Conservation (phyloP, 2,797 vertebrate species). For the Propithecus perrieri region DNA sequence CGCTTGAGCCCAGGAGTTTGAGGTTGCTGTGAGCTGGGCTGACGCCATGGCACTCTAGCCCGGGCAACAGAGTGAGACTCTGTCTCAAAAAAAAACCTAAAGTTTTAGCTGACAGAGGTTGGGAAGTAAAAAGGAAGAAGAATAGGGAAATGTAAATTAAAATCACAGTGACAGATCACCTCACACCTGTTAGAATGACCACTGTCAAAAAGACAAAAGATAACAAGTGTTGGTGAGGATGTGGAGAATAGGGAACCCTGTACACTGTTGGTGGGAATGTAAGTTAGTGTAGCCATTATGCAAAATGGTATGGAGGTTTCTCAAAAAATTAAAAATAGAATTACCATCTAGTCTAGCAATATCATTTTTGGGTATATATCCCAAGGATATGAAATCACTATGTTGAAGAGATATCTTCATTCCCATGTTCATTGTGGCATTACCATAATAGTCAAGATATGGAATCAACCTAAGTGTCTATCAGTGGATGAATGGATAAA, state of each 20-base stretch:
- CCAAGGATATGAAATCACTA: background rate
- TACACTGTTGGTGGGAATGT: background rate
- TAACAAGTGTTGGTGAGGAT: background rate
- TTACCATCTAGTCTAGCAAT: background rate
- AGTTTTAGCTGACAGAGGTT: background rate
- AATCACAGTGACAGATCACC: background rate
- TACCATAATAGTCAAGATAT: background rate
- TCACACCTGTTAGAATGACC: background rate
- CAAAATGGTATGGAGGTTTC: background rate
- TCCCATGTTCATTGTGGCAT: background rate
- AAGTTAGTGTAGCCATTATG: background rate
- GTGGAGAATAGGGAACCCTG: background rate
- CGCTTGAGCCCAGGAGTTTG: too few relatives aligned
- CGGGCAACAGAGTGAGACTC: too few relatives aligned
- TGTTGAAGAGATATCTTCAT: background rate
- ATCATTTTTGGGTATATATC: background rate
- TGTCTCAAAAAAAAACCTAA: background rate
- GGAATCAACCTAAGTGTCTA: background rate
- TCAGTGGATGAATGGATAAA: background rate
- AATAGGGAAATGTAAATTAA: background rate
- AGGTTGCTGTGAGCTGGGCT: too few relatives aligned
- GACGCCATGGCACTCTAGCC: too few relatives aligned
- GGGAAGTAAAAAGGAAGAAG: background rate
- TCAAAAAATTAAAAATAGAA: background rate
- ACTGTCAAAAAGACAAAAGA: background rate